Evolutionary conservation across 2,113 vertebrate genomes (phyloP), one percentile per base, ranked within the genome.

Genomic region (Pristiophorus japonicus): DNA sequence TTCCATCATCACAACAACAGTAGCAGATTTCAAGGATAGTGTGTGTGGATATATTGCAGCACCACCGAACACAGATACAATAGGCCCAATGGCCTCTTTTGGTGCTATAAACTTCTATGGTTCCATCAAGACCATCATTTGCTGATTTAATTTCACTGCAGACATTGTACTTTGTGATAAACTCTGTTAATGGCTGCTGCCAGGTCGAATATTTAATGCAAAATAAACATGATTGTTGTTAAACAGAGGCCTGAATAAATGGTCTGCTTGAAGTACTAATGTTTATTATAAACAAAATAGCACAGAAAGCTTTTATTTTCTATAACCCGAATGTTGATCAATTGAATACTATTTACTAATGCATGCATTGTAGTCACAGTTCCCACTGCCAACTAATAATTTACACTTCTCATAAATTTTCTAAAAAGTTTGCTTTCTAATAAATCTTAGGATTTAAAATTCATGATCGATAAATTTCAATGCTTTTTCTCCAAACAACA

Each of bases 141-240:
- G 12, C 51, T 16, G 30, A 14, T 59, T 90, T 90, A 1, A 90
- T 55, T 34, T 90, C 51, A 75, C 70, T 75, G 70, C 70, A 67
- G 66, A 7, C 59, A 38, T 51, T 87, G 47, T 30, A 87, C 1
- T 4, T 34, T 55, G 2, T 55, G 14, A 34, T 88, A 47, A 59
- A 88, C 85, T 55, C 47, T 12, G 5, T 90, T 59, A 90, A 59
- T 90, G 87, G 22, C 1, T 22, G 12, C 51, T 59, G 24, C 14
- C 87, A 62, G 51, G 24, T 34, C 62, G 12, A 90, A 59, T n/a
- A 90, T 3, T 12, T 34, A 90, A 59, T n/a, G 87, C 87, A 90
- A 90, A 90, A 55, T 90, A 90, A 55, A 59, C 47, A 88, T 90
- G 51, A 90, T 90, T 90, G 87, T 90, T 90, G 87, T 90, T 90